phyloP scores from a whole-genome alignment of 2,797 vertebrate genomes.

The Perodicticus potto region DNA sequence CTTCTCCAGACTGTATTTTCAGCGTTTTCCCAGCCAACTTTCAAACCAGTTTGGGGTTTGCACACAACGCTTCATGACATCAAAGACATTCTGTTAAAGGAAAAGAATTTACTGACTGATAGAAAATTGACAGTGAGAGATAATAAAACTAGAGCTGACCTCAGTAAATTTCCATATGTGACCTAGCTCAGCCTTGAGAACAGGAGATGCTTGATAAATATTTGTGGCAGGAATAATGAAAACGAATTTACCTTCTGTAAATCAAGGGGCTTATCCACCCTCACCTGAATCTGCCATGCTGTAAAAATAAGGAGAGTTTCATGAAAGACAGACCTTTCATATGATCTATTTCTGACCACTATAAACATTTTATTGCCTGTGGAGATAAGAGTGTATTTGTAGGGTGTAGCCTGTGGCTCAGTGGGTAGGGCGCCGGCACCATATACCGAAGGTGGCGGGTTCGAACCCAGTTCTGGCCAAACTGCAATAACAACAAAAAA shows the following conservation, averaged over 20 bases:
- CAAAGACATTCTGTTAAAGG: neutral
- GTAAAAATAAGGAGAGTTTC: neutral
- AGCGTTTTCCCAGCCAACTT: no score
- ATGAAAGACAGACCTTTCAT: neutral
- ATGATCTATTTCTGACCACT: neutral
- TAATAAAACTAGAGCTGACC: neutral
- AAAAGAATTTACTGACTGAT: neutral
- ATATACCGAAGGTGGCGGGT: no score
- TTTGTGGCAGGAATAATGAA: constrained; percentile 34
- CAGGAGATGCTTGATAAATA: neutral
- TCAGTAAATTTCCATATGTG: neutral
- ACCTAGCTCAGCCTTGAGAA: neutral
- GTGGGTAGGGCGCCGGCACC: no score
- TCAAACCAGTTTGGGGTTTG: no score
- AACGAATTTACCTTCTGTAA: neutral
- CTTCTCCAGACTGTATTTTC: no score
- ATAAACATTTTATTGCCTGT: neutral
- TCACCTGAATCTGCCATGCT: neutral
- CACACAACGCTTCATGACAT: neutral
- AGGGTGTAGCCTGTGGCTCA: no score
- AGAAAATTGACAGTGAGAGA: neutral
- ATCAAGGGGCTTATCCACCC: neutral
- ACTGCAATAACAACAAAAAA: no score
- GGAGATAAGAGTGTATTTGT: neutral
- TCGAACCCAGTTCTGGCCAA: no score